Conservation (phyloP, 37 sponge, comb jelly and placozoan genomes). For the Oopsacas minuta region DNA sequence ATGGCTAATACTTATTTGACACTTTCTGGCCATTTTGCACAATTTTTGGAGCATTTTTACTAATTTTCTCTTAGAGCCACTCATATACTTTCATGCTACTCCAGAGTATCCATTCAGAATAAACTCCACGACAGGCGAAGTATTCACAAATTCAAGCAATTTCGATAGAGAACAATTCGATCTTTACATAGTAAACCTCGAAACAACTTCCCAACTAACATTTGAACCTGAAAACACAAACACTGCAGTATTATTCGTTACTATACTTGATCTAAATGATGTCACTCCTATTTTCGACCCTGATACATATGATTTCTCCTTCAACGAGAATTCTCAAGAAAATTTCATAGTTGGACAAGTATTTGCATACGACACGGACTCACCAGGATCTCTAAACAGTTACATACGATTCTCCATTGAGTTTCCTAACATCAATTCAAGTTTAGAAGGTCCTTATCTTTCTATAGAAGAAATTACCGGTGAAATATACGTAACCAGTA, state of each 20-base stretch:
- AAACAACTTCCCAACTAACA: neutral
- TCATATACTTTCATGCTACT: too few relatives aligned
- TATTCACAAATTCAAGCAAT: constrained; percentile 14
- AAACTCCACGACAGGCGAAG: constrained; percentile 25
- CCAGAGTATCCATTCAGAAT: constrained; percentile 19
- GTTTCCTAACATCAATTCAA: neutral
- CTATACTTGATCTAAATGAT: neutral
- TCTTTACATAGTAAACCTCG: neutral
- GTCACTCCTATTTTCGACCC: constrained; percentile 35
- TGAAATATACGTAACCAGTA: neutral
- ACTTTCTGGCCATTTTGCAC: too few relatives aligned
- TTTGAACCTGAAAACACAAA: neutral
- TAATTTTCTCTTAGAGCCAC: too few relatives aligned
- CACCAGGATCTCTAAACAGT: neutral
- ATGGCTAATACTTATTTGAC: too few relatives aligned
- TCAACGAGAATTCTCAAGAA: neutral
- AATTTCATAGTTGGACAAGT: neutral
- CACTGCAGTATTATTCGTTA: neutral
- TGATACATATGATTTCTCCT: neutral
- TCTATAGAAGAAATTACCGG: neutral
- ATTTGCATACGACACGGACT: neutral
- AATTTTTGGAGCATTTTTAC: too few relatives aligned
- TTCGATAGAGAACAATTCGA: constrained; percentile 8
- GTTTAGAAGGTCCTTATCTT: constrained; percentile 1
- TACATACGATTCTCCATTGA: neutral